Base-by-base conservation (phyloP, 1,140 invertebrate genomes). In the Dendroctonus ponderosae region DNA sequence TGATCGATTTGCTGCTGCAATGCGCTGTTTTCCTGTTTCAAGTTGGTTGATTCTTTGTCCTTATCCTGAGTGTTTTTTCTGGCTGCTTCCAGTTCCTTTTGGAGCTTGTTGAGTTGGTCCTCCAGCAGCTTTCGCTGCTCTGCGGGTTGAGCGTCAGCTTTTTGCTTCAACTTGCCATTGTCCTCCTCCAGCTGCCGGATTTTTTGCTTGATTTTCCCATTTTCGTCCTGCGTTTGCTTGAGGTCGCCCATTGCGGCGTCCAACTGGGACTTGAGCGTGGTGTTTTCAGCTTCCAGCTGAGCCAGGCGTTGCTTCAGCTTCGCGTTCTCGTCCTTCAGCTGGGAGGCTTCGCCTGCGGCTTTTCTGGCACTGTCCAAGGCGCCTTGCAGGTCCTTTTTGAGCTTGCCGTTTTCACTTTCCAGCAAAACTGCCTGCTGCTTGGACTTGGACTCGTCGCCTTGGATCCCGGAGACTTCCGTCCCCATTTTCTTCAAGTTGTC, bases 401-500 rank as follows among this genome's bases (percentile, higher is more conserved):
- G 39, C 48, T 64, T 71, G 6, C 38, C 9, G 41, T 66, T 69
- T 39, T 71, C 71, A 5, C 37, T 58, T 37, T 69, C 61, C 0
- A 67, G 50, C 3, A 68, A 39, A 8, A 39, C 67, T 3, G 66
- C 40, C 52, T 56, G 54, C 53, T 70, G 62, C 43, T 71, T 72
- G 14, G 69, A 39, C 37, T 68, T 66, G 12, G 54, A 62, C 38
- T 58, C 65, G 43, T 70, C 68, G 4, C 41, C 43, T 61, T 59
- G 58, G 44, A 62, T 37, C n/a, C 14, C 54, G 8, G 52, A 57
- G 14, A 69, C 43, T 53, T 71, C 67, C 37, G 58, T 67, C 38
- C 66, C 70, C 42, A 71, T 38, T 70, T 70, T 70, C 37, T 62
- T 61, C 40, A 68, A 58, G 11, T 68, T 40, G 56, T 71, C 69